phyloP scores from a whole-genome alignment of 2,113 vertebrate genomes.

The Campylomormyrus tamandua region DNA sequence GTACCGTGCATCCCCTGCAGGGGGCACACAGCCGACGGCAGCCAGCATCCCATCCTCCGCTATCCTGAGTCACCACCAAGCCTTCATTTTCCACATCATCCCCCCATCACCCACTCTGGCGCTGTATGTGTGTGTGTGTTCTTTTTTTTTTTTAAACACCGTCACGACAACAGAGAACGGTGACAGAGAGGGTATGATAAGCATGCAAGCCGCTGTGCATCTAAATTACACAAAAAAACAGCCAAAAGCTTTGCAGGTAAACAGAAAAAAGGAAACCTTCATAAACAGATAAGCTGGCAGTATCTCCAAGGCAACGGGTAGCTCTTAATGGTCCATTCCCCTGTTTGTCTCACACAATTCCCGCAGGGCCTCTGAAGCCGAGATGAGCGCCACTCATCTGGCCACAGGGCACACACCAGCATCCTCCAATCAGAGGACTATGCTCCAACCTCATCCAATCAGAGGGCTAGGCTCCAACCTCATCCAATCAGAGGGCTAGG shows the following conservation, averaged over 20 bases:
- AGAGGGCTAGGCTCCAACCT: neutral
- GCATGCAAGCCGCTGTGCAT: neutral
- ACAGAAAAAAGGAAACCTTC: neutral
- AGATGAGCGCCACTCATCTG: neutral
- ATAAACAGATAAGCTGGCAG: neutral
- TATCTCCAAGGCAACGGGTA: conserved; percentile 33
- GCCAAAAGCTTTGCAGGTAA: conserved; percentile 13
- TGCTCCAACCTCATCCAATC: no score
- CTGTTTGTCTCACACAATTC: conserved; percentile 17
- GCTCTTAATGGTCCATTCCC: neutral
- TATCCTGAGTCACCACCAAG: neutral
- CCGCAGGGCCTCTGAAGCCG: neutral
- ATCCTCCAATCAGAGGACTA: neutral
- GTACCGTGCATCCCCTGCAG: neutral
- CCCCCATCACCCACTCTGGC: neutral
- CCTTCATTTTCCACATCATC: neutral
- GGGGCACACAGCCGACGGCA: neutral
- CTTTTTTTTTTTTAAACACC: neutral
- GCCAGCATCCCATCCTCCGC: neutral
- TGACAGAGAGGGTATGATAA: neutral
- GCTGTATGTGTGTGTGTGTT: neutral
- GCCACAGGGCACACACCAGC: neutral
- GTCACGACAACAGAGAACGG: conserved; percentile 26
- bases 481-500: neutral
- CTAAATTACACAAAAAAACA: neutral